phyloP scores from a whole-genome alignment of 1,140 invertebrate genomes.

The Heliconius eleuchia region DNA sequence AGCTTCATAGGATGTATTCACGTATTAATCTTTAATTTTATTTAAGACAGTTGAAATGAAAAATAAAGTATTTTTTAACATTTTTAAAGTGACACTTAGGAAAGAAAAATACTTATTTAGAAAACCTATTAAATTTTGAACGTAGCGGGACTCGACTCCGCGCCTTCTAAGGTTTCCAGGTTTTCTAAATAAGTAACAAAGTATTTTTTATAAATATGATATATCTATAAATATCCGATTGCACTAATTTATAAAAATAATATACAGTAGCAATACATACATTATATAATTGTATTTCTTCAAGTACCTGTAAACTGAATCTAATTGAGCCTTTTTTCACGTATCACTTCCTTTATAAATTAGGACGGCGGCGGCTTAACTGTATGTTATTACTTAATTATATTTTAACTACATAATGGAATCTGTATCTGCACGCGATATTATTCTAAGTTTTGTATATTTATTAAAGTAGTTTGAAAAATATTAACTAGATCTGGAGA shows the following conservation, averaged over 20 bases:
- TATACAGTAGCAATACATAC: not conserved
- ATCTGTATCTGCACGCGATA: constrained; percentile 6
- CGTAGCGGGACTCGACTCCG: no score
- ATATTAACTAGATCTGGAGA: not conserved
- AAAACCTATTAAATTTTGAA: no score
- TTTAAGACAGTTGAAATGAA: no score
- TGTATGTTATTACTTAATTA: not conserved
- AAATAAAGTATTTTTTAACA: no score
- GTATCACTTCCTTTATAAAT: constrained; percentile 29
- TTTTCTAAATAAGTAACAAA: no score
- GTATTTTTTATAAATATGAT: no score
- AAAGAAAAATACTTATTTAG: no score
- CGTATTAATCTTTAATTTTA: no score
- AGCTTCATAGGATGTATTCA: no score
- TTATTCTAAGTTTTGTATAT: not conserved
- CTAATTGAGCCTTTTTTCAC: constrained; percentile 34
- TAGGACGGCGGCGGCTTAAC: not conserved
- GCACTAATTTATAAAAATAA: not conserved
- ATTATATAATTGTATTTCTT: constrained; percentile 15
- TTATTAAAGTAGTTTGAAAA: not conserved
- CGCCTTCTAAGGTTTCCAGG: no score
- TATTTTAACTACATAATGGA: not conserved
- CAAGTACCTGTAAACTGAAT: constrained; percentile 14
- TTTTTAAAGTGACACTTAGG: no score
- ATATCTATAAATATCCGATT: not conserved